Evolutionary conservation across 2,888 invertebrate species (phyloP), one percentile per base, ranked within the genome.

Genomic region (Macroteleia sp.): DNA sequence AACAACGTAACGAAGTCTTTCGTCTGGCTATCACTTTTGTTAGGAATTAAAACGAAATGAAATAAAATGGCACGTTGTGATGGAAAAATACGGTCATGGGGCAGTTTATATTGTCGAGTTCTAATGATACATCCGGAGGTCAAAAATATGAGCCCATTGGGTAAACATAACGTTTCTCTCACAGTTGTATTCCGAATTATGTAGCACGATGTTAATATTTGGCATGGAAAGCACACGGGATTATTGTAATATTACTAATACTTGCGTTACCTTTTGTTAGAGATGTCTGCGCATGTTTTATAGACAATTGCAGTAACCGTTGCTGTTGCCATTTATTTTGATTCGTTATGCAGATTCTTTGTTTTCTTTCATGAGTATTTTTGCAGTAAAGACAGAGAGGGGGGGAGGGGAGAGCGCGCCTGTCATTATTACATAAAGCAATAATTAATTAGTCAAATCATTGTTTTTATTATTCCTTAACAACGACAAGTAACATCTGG

Each of bases 111-210:
- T 22, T 44, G 22, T 44, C 25, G 10, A 22, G 44, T 22, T 20
- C 44, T 19, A 20, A 44, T 44, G 25, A 22, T 44, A 44, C 25
- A 44, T 44, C n/a, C 25, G 12, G 12, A 44, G 5, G 8, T 44
- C 12, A 44, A 44, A 44, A 22, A 22, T 44, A 44, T 22, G 44
- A 44, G 44, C 14, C 44, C 44, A 6, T 22, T 22, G 44, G 25
- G 44, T 20, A 22, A 20, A 22, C n/a, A 10, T 22, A 22, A 22
- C 12, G 12, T 22, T 44, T 44, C 25, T 3, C 44, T 22, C 44
- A 4, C 25, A 2, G 20, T 22, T 44, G 1, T n/a, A 22, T 25
- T 20, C 8, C n/a, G 44, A 22, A 44, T n/a, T 20, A 34, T 34
- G 34, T 34, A 34, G 34, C 12, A 20, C 25, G 4, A 12, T 22